Percentiles rank a stretch among this genome's conserved stretches.
Evolutionary conservation across 2,888 invertebrate species (phyloP).

Genomic region (Doris montereyensis): DNA sequence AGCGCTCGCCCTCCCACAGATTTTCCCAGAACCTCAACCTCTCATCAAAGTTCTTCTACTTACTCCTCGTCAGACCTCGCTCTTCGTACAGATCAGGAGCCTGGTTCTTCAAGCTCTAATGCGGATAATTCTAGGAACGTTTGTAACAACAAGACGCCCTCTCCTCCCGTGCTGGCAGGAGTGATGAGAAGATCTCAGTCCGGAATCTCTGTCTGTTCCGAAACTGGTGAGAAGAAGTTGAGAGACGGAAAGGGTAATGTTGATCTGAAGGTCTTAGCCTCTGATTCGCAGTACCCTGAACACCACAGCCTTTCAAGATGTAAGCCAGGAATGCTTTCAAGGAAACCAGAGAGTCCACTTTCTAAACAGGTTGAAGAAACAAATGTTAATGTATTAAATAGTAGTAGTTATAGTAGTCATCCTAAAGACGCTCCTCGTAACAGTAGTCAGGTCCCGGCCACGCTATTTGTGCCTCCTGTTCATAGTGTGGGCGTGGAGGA

Average conservation of each 20-base stretch:
- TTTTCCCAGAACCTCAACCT: not conserved
- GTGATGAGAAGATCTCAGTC: conserved; percentile 50
- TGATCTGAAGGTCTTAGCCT: conserved; percentile 38
- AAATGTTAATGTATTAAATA: no score
- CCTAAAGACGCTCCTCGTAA: not conserved
- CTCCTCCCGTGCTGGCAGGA: not conserved
- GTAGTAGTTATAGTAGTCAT: no score
- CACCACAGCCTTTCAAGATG: conserved; percentile 29
- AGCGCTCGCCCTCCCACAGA: not conserved
- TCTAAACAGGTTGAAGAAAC: no score
- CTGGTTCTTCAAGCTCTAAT: not conserved
- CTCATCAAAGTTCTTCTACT: not conserved
- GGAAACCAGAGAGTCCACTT: no score
- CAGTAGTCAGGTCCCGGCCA: not conserved
- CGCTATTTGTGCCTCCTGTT: not conserved
- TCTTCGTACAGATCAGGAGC: not conserved
- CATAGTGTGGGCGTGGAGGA: no score
- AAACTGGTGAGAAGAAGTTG: conserved; percentile 55
- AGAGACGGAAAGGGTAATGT: conserved; percentile 34
- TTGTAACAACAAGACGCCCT: not conserved
- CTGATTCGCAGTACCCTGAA: conserved; percentile 55
- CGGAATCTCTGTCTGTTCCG: conserved; percentile 58
- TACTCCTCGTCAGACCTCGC: not conserved
- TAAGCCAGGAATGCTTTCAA: no score
- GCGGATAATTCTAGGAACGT: not conserved